phyloP scores from a whole-genome alignment of 2,113 vertebrate species.

The Muntiacus muntjak region DNA sequence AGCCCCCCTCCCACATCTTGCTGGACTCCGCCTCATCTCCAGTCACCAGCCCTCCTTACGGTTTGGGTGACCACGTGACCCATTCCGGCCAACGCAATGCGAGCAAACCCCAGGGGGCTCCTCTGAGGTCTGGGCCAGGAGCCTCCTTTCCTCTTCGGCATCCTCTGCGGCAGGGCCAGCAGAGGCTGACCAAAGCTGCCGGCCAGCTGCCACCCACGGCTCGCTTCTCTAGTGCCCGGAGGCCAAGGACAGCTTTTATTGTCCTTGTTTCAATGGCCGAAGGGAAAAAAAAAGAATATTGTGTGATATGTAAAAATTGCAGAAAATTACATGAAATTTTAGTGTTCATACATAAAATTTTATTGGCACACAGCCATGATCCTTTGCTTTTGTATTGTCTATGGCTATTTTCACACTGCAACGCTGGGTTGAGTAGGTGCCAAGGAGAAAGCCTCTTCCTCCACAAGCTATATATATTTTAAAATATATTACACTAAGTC shows the following conservation, averaged over 20 bases:
- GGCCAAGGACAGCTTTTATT: background rate
- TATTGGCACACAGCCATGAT: background rate
- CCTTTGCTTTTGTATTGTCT: background rate
- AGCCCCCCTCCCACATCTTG: fast-evolving
- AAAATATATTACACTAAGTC: background rate
- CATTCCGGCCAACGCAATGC: fast-evolving
- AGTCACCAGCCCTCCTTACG: no score
- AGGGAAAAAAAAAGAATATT: background rate
- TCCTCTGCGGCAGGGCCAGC: fast-evolving
- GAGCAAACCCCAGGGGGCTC: fast-evolving
- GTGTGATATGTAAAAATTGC: no score
- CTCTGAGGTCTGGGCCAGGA: fast-evolving
- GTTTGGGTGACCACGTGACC: fast-evolving
- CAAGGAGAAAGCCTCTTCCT: background rate
- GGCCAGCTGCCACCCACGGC: fast-evolving
- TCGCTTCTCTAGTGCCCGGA: background rate
- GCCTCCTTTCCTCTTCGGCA: fast-evolving
- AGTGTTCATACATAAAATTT: background rate
- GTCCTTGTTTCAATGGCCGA: background rate
- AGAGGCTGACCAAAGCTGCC: background rate
- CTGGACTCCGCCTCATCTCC: fast-evolving
- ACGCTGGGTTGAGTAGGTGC: fast-evolving
- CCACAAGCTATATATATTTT: background rate
- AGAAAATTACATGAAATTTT: background rate
- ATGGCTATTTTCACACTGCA: fast-evolving